Evolutionary conservation across 2,888 invertebrate genomes (phyloP), one percentile per base, ranked within the genome.

Genomic region (Acanthosepion pharaonis): DNA sequence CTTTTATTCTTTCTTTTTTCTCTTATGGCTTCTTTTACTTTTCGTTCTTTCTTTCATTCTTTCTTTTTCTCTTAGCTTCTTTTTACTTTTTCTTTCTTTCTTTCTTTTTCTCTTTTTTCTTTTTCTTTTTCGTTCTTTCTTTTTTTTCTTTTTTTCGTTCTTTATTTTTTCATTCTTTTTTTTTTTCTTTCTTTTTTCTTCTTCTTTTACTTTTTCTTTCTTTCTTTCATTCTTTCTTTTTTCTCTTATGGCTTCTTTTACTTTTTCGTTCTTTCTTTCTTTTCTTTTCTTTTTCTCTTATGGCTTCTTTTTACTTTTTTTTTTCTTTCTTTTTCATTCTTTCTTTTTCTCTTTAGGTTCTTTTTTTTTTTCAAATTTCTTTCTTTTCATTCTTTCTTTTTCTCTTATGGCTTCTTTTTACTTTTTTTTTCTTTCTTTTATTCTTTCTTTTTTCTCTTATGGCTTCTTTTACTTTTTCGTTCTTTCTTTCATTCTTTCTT

Each of bases 251-350:
- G 2, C 2, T 48, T 91, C 48, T 20, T n/a, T 91, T 33, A 5
- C 3, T 48, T 33, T 33, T 25, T n/a, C 25, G 1, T 23, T 23
- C 25, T 25, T 64, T 64, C 64, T 64, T 3, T 64, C n/a, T 8
- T 6, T 23, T 25, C 64, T 64, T 28, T 5, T 28, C 4, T 64
- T 64, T 42, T 42, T 42, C 42, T 42, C 42, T 42, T 42, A 42
- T n/a, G n/a, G 1, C 3, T 3, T 42, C 2, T 42, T 2, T 42
- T 42, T n/a, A 1, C 3, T 3, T 42, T 42, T 2, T 2, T 42
- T 33, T 33, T n/a, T n/a, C 33, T 33, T 33, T 33, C 33, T 33
- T 33, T 33, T 1, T n/a, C n/a, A 33, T 33, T 33, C 33, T 33
- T 33, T 33, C 33, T 33, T 33, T 33, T 33, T 33, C n/a, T n/a